Evolutionary conservation across 2,888 invertebrate genomes (phyloP), one percentile per base, ranked within the genome.

Genomic region (Brenthis hecate): DNA sequence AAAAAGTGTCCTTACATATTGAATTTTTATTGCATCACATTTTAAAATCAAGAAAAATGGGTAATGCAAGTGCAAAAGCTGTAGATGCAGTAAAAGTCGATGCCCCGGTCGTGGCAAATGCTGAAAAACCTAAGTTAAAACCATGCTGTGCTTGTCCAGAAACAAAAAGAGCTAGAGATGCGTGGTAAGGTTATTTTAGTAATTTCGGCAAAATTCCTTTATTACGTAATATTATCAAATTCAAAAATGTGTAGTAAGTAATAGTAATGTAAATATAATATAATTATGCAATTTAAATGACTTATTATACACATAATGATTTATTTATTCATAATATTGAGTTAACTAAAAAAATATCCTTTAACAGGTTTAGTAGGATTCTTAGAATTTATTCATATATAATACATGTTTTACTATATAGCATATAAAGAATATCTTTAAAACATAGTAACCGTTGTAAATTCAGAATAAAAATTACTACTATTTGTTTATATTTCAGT

Each of bases 111-210:
- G 78, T 85, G 32, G 87, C 88, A 13, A 83, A 85, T 14, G 88
- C 91, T 13, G 94, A 94, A 58, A 95, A 96, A 78, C 96, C 96
- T 58, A 97, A 98, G 83, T 91, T 98, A 72, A 99, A 98, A 85
- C 96, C 99, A 4, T 99, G 99, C 82, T 99, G 99, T 93, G 99
- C 99, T 4, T 99, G 99, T 87, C 99, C 99, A 0, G 99, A 99
- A 91, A 99, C 99, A 0, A 99, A 98, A 88, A 95, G 95, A 88
- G 95, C 91, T 48, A 93, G 99, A 80, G 99, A 99, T 93, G 95
- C 95, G 74, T 99, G 99, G 98, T 98, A 94, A 94, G 91, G 87
- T 88, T 89, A 88, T 81, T 74, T 78, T 67, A 16, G 53, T 50
- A n/a, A 32, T 60, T 60, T 50, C 50, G 28, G 28, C 16, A 23